Evolutionary conservation across 1,140 invertebrate genomes (phyloP), one percentile per base, ranked within the genome.

Genomic region (Sitophilus oryzae): DNA sequence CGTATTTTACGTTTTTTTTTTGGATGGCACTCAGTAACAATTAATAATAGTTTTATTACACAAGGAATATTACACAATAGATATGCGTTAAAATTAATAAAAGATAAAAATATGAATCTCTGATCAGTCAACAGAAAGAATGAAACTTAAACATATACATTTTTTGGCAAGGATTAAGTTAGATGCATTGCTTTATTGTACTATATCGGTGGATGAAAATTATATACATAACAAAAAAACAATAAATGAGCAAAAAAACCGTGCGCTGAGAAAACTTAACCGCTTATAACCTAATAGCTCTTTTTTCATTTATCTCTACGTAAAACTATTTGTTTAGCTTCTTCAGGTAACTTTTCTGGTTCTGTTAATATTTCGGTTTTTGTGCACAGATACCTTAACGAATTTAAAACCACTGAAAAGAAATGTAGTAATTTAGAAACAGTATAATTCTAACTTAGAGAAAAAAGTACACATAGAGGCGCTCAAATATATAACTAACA

Each of bases 291-390:
- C 4, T 6, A 14, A 18, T 49, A 49, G 8, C 20, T 18, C n/a
- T 14, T 22, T 43, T 43, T 30, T 52, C 51, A 49, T 41, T 45
- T 51, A 9, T 57, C 44, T 11, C 46, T 46, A 22, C 30, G 41
- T 36, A 57, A 46, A 16, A 59, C 60, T 36, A 62, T 52, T 30
- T 78, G 76, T 35, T 80, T 76, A 21, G 89, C 89, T 79, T 94
- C 91, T 56, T 95, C 90, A 20, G 91, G 88, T 62, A 98, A 77
- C 53, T 83, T 81, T 63, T 83, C 81, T 10, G 93, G 93, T 71
- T 92, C 86, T 41, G 90, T 85, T 44, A 98, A 74, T 65, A 97
- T 93, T 68, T 95, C 93, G 23, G 94, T 97, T 30, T 86, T 85
- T 62, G 91, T 96, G 69, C 91, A 93, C 51, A 98, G 77, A 70